Evolutionary conservation across 2,797 vertebrate genomes (phyloP), one percentile per base, ranked within the genome.

Genomic region (Spinus olivaceus): DNA sequence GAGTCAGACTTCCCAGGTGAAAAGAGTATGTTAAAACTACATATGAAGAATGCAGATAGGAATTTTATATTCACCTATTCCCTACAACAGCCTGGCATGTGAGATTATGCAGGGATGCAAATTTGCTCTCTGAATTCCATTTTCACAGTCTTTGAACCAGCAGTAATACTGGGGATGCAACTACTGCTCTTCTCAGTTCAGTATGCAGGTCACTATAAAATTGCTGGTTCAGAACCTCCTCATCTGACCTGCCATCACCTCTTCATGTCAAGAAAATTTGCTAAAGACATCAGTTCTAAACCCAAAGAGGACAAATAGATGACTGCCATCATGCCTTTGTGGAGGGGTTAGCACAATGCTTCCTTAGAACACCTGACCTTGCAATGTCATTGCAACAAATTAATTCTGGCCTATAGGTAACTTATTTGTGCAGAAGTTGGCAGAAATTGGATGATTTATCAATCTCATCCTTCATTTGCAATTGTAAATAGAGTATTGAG

Each of bases 401-500:
- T 92, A 96, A 95, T 96, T 96, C 95, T 93, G 77, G 86, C 91
- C 94, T 93, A 86, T 92, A 87, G 91, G 89, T 96, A 95, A 88
- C 88, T 91, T 93, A 89, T 86, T 96, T 96, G 91, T 94, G 94
- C 90, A 77, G 72, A 97, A 94, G 91, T 95, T 96, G 89, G 80
- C 92, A 94, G 92, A 95, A 95, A 96, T 81, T 92, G 92, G 94
- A 95, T 96, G 95, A 92, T 96, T 96, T 96, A 96, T 96, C 95
- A 95, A 96, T 95, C 91, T 96, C 6, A 4, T 94, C 77, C 95
- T 94, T 96, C 82, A 96, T 97, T 97, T 97, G 95, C 96, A 96
- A 97, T 97, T 97, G 85, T 96, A 96, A 97, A 90, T 95, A 97
- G 92, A 93, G 57, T 94, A 94, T 94, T 96, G 95, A 95, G 85